Conservation (phyloP, 2,797 vertebrate species). For the Graptemys geographica region DNA sequence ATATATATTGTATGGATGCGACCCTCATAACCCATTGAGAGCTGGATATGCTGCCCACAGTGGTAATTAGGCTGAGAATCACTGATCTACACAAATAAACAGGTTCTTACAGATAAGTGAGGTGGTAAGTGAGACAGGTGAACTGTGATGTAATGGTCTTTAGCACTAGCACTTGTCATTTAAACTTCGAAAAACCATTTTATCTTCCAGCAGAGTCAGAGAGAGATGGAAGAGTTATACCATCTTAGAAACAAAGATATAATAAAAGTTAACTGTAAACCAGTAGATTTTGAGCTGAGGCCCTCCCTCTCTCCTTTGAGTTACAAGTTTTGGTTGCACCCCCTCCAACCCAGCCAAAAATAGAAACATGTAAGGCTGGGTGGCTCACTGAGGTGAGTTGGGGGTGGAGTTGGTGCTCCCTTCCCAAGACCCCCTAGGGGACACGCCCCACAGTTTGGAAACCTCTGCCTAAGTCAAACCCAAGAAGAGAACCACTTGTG, state of each 20-base stretch:
- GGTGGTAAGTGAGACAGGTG: neutral
- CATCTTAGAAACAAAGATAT: rapidly evolving
- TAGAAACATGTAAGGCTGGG: no score
- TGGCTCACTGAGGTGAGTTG: no score
- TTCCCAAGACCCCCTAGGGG: no score
- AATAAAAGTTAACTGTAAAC: neutral
- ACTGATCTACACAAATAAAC: neutral
- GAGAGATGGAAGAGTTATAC: neutral
- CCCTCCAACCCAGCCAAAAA: no score
- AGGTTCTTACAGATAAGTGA: neutral
- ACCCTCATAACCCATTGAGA: no score
- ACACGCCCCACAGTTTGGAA: no score
- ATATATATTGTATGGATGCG: no score
- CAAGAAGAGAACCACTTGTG: rapidly evolving
- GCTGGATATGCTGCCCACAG: no score
- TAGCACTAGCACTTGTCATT: neutral
- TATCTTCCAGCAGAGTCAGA: neutral
- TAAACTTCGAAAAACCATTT: neutral
- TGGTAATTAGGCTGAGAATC: no score
- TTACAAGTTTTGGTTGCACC: no score
- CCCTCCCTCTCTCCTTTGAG: rapidly evolving
- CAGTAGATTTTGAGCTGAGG: neutral
- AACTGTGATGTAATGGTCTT: neutral
- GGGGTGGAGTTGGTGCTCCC: no score
- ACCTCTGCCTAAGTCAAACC: rapidly evolving